These are phyloP conservation scores for Synanthedon andrenaeformis DNA, from an alignment of 2,888 invertebrate genomes.

Conservation along the genomic window DNA sequence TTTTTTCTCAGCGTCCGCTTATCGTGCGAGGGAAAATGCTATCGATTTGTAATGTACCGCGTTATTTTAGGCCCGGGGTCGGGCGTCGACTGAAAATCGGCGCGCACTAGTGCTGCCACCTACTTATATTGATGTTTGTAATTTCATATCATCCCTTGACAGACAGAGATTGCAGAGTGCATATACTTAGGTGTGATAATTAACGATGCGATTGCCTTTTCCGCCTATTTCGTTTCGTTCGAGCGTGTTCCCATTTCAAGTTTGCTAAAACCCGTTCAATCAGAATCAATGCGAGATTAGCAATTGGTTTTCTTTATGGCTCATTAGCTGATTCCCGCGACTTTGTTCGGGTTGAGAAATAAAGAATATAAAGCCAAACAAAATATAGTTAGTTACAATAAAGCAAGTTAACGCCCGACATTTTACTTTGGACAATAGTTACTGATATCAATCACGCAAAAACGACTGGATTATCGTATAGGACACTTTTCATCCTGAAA, in stretches of 20 bases:
- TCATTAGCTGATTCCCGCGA: too few relatives aligned
- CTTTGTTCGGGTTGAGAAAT: too few relatives aligned
- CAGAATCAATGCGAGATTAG: too few relatives aligned
- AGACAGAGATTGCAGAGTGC: background rate
- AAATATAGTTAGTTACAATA: too few relatives aligned
- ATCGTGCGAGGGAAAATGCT: background rate
- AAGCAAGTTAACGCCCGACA: too few relatives aligned
- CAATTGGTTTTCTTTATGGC: too few relatives aligned
- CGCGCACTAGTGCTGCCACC: conserved; percentile 18
- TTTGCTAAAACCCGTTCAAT: too few relatives aligned
- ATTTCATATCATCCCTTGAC: background rate
- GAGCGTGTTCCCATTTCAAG: background rate
- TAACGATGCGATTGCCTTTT: background rate
- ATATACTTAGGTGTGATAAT: background rate
- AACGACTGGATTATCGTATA: too few relatives aligned
- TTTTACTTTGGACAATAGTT: too few relatives aligned
- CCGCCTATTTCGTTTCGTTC: background rate
- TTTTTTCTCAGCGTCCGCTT: background rate
- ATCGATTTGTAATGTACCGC: conserved; percentile 10
- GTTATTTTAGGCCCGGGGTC: conserved; percentile 30
- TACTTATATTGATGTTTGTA: conserved; percentile 23
- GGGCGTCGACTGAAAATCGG: conserved; percentile 42
- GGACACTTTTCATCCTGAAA: too few relatives aligned
- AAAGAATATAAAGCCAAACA: too few relatives aligned
- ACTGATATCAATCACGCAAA: too few relatives aligned